These are phyloP conservation scores for Melanerpes formicivorus DNA, from an alignment of 2,113 vertebrate genomes.

Conservation along the genomic window DNA sequence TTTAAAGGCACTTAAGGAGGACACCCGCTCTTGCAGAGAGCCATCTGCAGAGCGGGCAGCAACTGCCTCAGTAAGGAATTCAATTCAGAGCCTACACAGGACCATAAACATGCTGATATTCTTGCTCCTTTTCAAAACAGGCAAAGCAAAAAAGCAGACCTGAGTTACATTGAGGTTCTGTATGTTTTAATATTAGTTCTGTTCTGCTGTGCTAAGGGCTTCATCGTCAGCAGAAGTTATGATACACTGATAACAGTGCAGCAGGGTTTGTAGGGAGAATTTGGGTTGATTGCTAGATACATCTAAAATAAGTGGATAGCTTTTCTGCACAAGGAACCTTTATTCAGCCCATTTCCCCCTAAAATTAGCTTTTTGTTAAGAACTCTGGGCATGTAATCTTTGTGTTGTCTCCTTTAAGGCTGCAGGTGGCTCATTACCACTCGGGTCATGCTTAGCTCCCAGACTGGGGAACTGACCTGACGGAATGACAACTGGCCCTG, in stretches of 20 bases:
- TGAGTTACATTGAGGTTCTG: neutral
- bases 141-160: neutral
- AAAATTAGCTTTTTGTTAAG: neutral
- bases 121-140: neutral
- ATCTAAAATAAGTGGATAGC: neutral
- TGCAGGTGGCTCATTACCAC: neutral
- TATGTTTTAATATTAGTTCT: neutral
- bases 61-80: neutral
- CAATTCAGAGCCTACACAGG: neutral
- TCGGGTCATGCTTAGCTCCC: neutral
- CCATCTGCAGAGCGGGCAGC: neutral
- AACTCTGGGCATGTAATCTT: neutral
- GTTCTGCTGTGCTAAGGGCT: neutral
- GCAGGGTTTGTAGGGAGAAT: neutral
- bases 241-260: neutral
- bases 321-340: neutral
- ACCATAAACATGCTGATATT: neutral
- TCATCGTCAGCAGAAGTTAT: neutral
- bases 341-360: neutral
- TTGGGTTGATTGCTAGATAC: accelerated
- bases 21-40: neutral
- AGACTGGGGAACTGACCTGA: neutral
- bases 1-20: neutral
- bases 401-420: neutral
- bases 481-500: neutral